phyloP scores from a whole-genome alignment of 2,113 vertebrate species.

The Rousettus leschenaultii region DNA sequence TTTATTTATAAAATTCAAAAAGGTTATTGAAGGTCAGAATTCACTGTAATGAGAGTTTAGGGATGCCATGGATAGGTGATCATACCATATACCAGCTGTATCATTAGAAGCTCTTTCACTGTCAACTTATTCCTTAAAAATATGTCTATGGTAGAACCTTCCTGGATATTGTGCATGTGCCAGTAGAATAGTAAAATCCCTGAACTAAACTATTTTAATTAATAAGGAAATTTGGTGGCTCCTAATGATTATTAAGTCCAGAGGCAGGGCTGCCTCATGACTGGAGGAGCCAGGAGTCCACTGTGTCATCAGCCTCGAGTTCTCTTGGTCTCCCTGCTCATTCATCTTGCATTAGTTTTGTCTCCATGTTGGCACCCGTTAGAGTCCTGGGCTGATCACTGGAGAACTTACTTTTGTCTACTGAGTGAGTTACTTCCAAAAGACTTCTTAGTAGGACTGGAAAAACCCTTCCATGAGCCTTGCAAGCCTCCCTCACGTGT shows the following conservation, averaged over 20 bases:
- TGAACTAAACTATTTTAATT: background rate
- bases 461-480: background rate
- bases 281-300: background rate
- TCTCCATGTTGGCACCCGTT: no score
- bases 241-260: accelerated
- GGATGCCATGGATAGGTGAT: background rate
- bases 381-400: background rate
- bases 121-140: no score
- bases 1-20: background rate
- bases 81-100: accelerated
- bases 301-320: background rate
- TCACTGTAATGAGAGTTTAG: no score
- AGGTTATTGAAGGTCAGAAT: background rate
- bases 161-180: accelerated
- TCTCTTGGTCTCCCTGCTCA: background rate
- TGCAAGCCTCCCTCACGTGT: background rate
- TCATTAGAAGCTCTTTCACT: background rate
- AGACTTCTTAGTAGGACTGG: background rate
- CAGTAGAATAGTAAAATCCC: background rate
- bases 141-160: background rate
- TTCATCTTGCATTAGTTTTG: no score
- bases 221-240: background rate
- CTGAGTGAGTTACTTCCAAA: background rate
- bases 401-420: background rate
- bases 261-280: no score